Base-by-base conservation (phyloP, 2,113 vertebrate genomes). In the Gorsachius goisagi region DNA sequence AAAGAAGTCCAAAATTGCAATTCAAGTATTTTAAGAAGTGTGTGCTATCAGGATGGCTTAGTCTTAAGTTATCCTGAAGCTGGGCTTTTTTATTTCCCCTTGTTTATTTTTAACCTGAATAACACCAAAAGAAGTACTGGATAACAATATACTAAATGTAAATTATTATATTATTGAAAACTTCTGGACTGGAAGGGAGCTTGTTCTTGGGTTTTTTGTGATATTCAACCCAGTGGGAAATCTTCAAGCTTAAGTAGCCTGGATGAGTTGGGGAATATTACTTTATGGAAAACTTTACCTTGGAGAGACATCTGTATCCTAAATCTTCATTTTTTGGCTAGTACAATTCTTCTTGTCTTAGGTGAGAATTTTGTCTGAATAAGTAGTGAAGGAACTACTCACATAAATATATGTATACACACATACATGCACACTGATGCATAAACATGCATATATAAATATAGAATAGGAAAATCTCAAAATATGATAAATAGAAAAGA, bases 361-460 rank as follows among this genome's bases (percentile, higher is more conserved):
- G 44, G 16, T 75, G 33, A 69, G n/a, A 84, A 5, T 24, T 77
- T 81, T 81, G 6, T n/a, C 27, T 67, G 28, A 80, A 6, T 30
- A 77, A 74, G 23, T 23, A 87, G 5, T 27, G 24, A 88, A 68
- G 26, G 20, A 90, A 15, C 2, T 86, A 52, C 47, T 58, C 9
- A 45, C 33, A 27, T 93, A 60, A 75, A 49, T 12, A 75, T 5
- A 52, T 11, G 50, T 11, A 56, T 16, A 27, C 11, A 30, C 1
- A n/a, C 1, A 21, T 2, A 78, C 3, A 35, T 0, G 4, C 4
- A 66, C 39, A 45, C 1, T 69, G 14, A 71, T 81, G 15, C 10
- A 88, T 78, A 89, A 74, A 23, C 17, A 59, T 47, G 18, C 17
- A 15, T 30, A 80, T 13, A 18, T 67, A 64, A 73, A 53, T 49